A percentile compares a stretch with the other conserved stretches of the same genome.
Evolutionary conservation across 1,140 invertebrate species (phyloP).

Genomic region (Sminthurinus signatus): DNA sequence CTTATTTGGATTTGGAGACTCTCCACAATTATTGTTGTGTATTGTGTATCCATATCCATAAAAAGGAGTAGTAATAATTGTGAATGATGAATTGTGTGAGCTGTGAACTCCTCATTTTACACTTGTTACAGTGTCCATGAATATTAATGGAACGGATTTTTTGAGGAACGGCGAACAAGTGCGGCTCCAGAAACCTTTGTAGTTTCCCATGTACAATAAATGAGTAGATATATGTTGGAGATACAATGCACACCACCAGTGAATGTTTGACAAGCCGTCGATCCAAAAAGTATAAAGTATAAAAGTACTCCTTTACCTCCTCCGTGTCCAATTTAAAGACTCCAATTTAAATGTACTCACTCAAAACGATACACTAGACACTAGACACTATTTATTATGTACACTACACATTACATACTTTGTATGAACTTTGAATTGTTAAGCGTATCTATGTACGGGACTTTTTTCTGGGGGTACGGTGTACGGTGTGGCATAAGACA

Average conservation of each 20-base stretch:
- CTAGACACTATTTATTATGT: too few species aligned
- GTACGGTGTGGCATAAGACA: too few species aligned
- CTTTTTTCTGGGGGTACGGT: too few species aligned
- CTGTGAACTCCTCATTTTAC: conserved; percentile 29
- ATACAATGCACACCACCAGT: not conserved
- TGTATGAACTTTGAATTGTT: too few species aligned
- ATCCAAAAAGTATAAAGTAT: not conserved
- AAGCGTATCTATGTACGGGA: too few species aligned
- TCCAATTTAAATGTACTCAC: conserved; percentile 11
- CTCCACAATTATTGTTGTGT: too few species aligned
- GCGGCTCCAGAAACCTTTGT: conserved; percentile 5
- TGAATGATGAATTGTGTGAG: conserved; percentile 8
- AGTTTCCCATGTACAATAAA: not conserved
- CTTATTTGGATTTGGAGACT: not conserved
- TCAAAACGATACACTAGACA: too few species aligned
- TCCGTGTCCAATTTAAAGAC: conserved; percentile 6
- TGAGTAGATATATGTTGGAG: too few species aligned
- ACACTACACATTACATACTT: too few species aligned
- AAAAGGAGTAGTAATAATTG: conserved; percentile 1
- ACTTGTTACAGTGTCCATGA: conserved; percentile 36
- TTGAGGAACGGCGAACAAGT: conserved; percentile 19
- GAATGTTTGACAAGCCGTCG: conserved; percentile 2
- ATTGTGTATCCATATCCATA: too few species aligned
- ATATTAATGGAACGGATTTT: conserved; percentile 23
- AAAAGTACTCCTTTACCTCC: too few species aligned